Base-by-base conservation (phyloP, 2,113 vertebrate species). In the Psittacula cyanocephala region DNA sequence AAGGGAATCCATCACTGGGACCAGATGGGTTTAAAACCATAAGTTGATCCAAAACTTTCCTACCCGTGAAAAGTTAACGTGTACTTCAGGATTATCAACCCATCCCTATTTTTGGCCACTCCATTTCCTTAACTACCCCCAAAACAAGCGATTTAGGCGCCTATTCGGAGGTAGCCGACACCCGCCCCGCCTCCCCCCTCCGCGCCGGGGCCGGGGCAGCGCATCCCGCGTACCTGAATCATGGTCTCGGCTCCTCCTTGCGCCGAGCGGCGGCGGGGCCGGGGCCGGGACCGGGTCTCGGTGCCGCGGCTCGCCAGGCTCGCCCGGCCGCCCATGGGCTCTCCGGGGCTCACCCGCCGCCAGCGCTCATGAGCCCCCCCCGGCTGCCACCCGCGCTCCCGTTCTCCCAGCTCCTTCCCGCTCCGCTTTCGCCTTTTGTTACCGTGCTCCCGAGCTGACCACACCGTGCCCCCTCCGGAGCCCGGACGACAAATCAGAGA, bases 401-500 rank as follows among this genome's bases (percentile, higher is more conserved):
- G 52, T 44, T 43, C 44, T 9, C 22, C 20, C 3, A 74, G n/a
- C 64, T 53, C n/a, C n/a, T 49, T 55, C 43, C 18, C 25, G 27
- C 52, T 18, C 17, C 12, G 17, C 62, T 47, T 47, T 71, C 35
- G 41, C 37, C 67, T 79, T 82, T 91, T 86, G 75, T 88, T 80
- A 50, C 25, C n/a, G 18, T 27, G n/a, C 72, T 72, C 29, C 35
- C 33, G 50, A n/a, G 43, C 37, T 65, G 87, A 81, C 78, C 79
- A 6, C 67, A 47, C 33, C 15, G 69, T 89, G 74, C 76, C 72
- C 71, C 43, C 67, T 57, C 86, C 39, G 41, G 33, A 80, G 78
- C 70, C 70, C 4, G 57, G 39, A 85, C 39, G 64, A 44, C 91
- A 93, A 96, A 93, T 92, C 68, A 86, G 85, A 88, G 79, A 84